A percentile compares a stretch with the other conserved stretches of the same genome.
Evolutionary conservation across 2,113 vertebrate genomes (phyloP).

Genomic region (Merops nubicus): DNA sequence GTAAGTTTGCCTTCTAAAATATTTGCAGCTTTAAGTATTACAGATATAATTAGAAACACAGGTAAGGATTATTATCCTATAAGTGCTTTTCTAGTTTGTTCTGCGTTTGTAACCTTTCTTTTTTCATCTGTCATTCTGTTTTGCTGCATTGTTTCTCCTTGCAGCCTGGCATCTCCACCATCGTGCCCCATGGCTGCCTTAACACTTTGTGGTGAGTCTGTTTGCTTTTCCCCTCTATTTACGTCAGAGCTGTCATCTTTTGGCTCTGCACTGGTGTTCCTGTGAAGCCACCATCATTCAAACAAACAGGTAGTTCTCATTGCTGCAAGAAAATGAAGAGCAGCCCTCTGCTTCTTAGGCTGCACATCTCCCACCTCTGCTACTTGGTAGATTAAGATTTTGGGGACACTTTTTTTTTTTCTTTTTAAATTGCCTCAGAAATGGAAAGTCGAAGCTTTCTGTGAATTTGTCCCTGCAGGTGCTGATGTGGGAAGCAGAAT

Average conservation of each 20-base stretch:
- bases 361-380: background rate
- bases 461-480: background rate
- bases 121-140: background rate
- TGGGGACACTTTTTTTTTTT: background rate
- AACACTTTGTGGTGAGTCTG: background rate
- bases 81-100: slow-evolving; percentile 43
- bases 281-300: slow-evolving; percentile 22
- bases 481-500: background rate
- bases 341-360: background rate
- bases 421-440: background rate
- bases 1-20: slow-evolving; percentile 37
- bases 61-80: slow-evolving; percentile 42
- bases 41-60: slow-evolving; percentile 53
- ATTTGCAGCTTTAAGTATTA: slow-evolving; percentile 40
- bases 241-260: slow-evolving; percentile 1
- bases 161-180: slow-evolving; percentile 17
- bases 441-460: background rate
- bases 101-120: slow-evolving; percentile 56
- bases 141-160: slow-evolving; percentile 12
- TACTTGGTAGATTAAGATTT: background rate
- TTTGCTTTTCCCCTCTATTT: slow-evolving; percentile 32
- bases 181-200: background rate
- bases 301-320: background rate
- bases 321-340: background rate
- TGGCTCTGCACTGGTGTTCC: slow-evolving; percentile 34